phyloP scores from a whole-genome alignment of 2,113 vertebrate species.

The Triplophysa siluroides region DNA sequence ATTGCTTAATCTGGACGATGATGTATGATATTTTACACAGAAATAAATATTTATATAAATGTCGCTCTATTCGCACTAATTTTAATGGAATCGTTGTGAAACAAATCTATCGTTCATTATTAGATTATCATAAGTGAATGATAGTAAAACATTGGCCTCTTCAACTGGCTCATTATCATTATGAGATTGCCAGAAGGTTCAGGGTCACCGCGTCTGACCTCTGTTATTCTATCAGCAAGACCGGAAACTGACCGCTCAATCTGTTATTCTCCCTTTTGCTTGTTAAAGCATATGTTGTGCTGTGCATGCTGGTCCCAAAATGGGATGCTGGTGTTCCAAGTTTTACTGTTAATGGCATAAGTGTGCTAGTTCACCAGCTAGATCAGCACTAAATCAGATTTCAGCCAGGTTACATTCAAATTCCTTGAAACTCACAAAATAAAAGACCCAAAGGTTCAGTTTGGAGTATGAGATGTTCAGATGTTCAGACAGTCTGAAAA shows the following conservation, averaged over 20 bases:
- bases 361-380: background rate
- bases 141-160: background rate
- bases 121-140: background rate
- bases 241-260: conserved; percentile 23
- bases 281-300: background rate
- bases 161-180: conserved; percentile 22
- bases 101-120: background rate
- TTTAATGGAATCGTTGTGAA: background rate
- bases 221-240: conserved; percentile 40
- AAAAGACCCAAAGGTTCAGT: background rate
- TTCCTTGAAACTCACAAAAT: no score
- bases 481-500: background rate
- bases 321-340: background rate
- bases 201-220: conserved; percentile 40
- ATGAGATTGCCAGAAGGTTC: conserved; percentile 17
- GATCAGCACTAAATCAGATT: background rate
- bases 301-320: background rate
- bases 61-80: background rate
- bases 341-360: background rate
- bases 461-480: background rate
- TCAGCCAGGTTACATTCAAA: no score
- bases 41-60: background rate
- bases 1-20: no score
- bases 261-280: background rate
- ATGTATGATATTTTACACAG: no score